Percentiles rank a stretch among this genome's conserved stretches.
These are phyloP conservation scores for Stichopus chloronotus DNA, from an alignment of 35 echinoderm and acorn worm genomes.

Conservation along the genomic window DNA sequence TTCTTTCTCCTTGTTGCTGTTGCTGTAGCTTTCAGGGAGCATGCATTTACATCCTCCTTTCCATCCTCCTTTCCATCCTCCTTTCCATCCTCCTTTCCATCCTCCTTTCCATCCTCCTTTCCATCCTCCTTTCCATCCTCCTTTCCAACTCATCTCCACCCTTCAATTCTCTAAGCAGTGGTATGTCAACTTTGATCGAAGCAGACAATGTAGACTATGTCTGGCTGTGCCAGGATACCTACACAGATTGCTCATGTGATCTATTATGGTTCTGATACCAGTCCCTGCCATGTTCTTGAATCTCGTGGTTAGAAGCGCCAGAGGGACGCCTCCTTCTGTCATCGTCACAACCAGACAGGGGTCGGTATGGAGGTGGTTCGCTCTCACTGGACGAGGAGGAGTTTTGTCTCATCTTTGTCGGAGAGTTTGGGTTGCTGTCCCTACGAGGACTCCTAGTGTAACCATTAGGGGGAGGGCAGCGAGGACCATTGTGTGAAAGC, in stretches of 20 bases:
- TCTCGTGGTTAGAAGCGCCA: constrained; percentile 13
- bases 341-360: neutral
- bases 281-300: neutral
- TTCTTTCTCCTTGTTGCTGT: too few species aligned
- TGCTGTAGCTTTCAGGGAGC: too few species aligned
- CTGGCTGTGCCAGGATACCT: neutral
- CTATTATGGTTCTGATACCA: neutral
- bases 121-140: too few species aligned
- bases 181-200: too few species aligned
- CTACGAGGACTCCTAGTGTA: neutral
- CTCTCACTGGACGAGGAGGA: constrained; percentile 42
- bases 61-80: too few species aligned
- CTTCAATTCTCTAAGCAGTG: too few species aligned
- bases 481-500: constrained; percentile 34
- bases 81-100: too few species aligned
- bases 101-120: too few species aligned
- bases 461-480: constrained; percentile 15
- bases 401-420: constrained; percentile 27
- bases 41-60: too few species aligned
- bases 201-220: too few species aligned
- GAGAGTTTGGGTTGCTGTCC: constrained; percentile 14
- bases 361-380: constrained; percentile 29
- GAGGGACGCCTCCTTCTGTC: constrained; percentile 25
- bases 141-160: too few species aligned
- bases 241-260: constrained; percentile 28